These are phyloP conservation scores for Philonicus albiceps DNA, from an alignment of 2,888 invertebrate genomes.

Conservation along the genomic window DNA sequence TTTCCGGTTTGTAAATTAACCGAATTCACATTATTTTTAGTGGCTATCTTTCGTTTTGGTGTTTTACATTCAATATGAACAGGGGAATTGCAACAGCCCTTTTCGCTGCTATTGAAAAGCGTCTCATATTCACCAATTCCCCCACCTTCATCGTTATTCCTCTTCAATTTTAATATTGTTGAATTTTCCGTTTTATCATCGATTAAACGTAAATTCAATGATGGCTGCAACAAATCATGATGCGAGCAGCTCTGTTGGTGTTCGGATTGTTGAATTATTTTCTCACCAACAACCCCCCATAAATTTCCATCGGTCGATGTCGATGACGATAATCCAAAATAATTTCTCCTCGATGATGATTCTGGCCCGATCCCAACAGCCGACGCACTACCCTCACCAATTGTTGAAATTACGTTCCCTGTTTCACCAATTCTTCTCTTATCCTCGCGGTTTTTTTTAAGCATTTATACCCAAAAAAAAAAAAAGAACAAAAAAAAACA, in stretches of 20 bases:
- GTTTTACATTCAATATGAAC: background rate
- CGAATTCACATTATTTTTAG: background rate
- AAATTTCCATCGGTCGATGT: background rate
- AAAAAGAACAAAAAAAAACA: background rate
- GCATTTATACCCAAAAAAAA: constrained; percentile 10
- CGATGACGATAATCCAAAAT: background rate
- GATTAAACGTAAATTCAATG: background rate
- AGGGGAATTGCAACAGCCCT: background rate
- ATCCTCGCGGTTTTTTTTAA: background rate
- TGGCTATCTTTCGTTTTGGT: constrained; percentile 27
- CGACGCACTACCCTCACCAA: background rate
- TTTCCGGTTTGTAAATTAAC: too few species aligned
- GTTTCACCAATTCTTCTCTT: background rate
- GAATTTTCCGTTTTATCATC: background rate
- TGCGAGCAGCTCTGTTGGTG: too few species aligned
- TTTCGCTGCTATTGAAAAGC: constrained; percentile 9
- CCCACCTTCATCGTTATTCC: background rate
- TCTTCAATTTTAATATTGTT: background rate
- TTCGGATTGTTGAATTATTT: background rate
- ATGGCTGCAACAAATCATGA: background rate
- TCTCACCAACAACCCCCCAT: background rate
- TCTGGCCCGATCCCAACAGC: background rate
- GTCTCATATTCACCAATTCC: constrained; percentile 20
- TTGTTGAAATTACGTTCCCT: background rate
- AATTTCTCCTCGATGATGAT: background rate